Conservation (phyloP, 2,113 vertebrate species). For the Acanthochromis polyacanthus region DNA sequence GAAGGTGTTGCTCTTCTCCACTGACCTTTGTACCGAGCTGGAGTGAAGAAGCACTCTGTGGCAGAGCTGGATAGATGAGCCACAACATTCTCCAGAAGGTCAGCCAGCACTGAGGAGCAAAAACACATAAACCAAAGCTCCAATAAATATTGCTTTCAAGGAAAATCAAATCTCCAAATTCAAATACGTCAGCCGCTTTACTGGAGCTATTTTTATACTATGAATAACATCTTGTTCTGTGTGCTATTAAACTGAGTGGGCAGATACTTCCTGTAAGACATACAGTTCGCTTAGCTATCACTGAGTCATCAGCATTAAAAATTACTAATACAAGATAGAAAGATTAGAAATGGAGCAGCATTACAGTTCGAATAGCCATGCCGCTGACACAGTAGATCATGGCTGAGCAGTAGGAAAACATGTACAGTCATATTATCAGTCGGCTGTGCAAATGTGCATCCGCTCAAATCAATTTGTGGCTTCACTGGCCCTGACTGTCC, state of each 20-base stretch:
- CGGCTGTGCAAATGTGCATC: conserved; percentile 4
- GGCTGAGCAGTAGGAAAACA: not conserved
- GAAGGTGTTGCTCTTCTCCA: conserved; percentile 21
- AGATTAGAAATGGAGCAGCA: conserved; percentile 11
- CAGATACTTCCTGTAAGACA: not conserved
- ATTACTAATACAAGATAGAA: not conserved
- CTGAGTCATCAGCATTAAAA: conserved; percentile 5
- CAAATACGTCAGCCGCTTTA: not conserved
- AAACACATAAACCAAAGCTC: not conserved
- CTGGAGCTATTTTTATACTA: conserved; percentile 9
- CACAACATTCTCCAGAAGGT: conserved; percentile 91
- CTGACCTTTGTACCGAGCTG: conserved; percentile 88
- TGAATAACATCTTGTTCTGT: not conserved
- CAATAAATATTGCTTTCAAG: conserved; percentile 6
- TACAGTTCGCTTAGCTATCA: not conserved
- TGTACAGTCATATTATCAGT: not conserved
- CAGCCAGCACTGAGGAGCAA: conserved; percentile 86
- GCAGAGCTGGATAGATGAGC: conserved; percentile 84
- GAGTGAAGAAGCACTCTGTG: conserved; percentile 87
- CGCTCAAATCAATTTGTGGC: conserved; percentile 1
- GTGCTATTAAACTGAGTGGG: conserved; percentile 5
- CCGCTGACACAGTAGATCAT: conserved; percentile 3
- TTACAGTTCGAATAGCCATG: not conserved
- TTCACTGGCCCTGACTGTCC: conserved; percentile 12
- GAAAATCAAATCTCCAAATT: not conserved